Conservation (phyloP, 2,113 vertebrate species). For the Cyprinodon variegatus region DNA sequence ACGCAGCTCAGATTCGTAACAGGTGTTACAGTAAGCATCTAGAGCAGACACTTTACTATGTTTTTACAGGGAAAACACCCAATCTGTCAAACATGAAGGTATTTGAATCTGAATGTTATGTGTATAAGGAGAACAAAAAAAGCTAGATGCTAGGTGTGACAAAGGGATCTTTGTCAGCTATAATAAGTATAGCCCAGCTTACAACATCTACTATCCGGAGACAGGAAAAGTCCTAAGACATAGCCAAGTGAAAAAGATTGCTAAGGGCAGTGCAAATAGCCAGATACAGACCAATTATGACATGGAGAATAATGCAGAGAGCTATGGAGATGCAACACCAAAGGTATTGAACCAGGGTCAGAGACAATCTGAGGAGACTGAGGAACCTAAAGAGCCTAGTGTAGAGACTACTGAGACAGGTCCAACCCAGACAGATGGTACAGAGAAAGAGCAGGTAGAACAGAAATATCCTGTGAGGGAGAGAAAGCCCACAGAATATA, state of each 20-base stretch:
- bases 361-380: no score
- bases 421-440: no score
- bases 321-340: no score
- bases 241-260: not conserved
- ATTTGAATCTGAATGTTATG: no score
- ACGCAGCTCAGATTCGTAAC: no score
- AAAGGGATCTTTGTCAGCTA: not conserved
- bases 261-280: not conserved
- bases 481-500: no score
- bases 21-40: not conserved
- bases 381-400: no score
- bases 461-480: no score
- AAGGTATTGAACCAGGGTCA: no score
- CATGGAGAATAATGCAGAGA: no score
- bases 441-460: no score
- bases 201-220: not conserved
- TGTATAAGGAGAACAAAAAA: not conserved
- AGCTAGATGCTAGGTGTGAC: not conserved
- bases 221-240: not conserved
- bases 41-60: not conserved
- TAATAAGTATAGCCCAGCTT: not conserved
- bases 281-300: not conserved
- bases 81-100: not conserved
- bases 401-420: no score
- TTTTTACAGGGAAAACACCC: not conserved